Percentiles rank a stretch among this genome's conserved stretches.
These are phyloP conservation scores for Silurus lanzhouensis DNA, from an alignment of 2,797 vertebrate species.

Conservation along the genomic window DNA sequence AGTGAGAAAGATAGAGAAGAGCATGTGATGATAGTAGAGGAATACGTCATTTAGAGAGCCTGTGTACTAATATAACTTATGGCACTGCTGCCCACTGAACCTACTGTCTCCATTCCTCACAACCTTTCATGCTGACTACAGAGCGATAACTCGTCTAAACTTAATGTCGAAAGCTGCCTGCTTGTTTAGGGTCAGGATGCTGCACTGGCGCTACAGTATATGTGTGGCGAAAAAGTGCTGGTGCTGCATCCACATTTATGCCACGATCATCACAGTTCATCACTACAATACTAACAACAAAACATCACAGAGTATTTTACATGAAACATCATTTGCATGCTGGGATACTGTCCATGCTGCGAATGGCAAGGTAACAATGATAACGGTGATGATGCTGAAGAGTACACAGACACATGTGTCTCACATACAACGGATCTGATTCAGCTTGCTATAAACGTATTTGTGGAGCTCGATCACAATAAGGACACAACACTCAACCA, in stretches of 20 bases:
- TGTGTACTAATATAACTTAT: conserved; percentile 24
- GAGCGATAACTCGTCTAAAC: neutral
- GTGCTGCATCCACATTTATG: conserved; percentile 6
- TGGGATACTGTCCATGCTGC: conserved; percentile 51
- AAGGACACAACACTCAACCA: conserved; percentile 37
- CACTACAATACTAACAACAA: conserved; percentile 27
- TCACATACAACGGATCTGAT: conserved; percentile 25
- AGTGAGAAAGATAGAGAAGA: neutral
- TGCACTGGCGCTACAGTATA: neutral
- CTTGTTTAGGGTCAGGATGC: neutral
- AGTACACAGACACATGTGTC: conserved; percentile 32
- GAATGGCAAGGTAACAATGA: conserved; percentile 35
- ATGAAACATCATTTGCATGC: conserved; percentile 51
- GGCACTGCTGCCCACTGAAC: conserved; percentile 23
- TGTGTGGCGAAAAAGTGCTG: conserved; percentile 22
- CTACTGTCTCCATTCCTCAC: conserved; percentile 8
- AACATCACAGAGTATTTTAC: conserved; percentile 34
- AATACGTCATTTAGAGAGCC: conserved; percentile 34
- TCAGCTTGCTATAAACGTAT: conserved; percentile 15
- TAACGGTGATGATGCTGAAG: conserved; percentile 30
- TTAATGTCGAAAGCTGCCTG: neutral
- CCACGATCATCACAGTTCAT: neutral
- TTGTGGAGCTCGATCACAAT: conserved; percentile 9
- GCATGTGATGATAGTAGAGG: conserved; percentile 10
- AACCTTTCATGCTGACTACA: conserved; percentile 13